Evolutionary conservation across 2,113 vertebrate genomes (phyloP), one percentile per base, ranked within the genome.

Genomic region (Setophaga kirtlandii): DNA sequence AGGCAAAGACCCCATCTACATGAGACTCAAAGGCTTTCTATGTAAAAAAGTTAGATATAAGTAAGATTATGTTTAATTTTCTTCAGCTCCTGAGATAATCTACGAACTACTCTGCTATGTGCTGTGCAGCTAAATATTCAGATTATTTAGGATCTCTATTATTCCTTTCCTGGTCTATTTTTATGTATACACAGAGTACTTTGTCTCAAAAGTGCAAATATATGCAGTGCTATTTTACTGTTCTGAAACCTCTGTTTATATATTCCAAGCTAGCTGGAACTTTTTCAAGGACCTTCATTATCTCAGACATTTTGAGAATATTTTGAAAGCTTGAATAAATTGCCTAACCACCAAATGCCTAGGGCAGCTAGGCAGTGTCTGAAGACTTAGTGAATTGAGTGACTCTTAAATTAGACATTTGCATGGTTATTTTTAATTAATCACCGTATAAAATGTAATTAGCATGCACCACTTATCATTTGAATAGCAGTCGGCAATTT

Each of bases 211-310:
- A 96, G 97, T 96, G 96, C 86, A 98, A 97, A 98, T 98, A 86
- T 95, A 98, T 97, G 86, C 97, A 97, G 89, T 78, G 74, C 53
- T 93, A 93, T 97, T 97, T 97, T 93, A 93, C 94, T 90, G 62
- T 91, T 97, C 83, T 88, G 71, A 92, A 97, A 94, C 79, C 78
- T 82, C 87, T 96, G 94, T 97, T 98, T 97, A 95, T 84, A 96
- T 95, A 97, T 97, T 96, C 90, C 74, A 62, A 88, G 78, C 49
- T 96, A 73, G 71, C 96, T 98, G 96, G 97, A 97, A 96, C 87
- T 96, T 96, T 96, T 97, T 97, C 96, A 98, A 95, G 83, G 97
- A 67, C n/a, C 76, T 98, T 96, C 96, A 87, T 98, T 97, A 97
- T 95, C 81, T 94, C 94, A 85, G 90, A 96, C 56, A 96, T 93